Conservation (phyloP, 2,113 vertebrate genomes). For the Pelobates fuscus region DNA sequence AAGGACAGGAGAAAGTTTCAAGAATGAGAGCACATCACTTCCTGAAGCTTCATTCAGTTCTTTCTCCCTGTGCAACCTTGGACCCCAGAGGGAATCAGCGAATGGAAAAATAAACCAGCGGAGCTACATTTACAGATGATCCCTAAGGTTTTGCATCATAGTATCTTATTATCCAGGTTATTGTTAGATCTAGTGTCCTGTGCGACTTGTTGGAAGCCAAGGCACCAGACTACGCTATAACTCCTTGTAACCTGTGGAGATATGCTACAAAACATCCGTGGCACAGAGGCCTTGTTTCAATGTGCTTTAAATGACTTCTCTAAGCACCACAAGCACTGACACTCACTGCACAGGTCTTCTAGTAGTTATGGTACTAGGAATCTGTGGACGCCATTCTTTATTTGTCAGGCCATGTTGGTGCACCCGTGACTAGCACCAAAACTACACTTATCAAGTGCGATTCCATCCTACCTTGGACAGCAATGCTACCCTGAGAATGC, state of each 20-base stretch:
- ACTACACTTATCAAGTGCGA: too few relatives aligned
- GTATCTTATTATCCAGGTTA: slow-evolving; percentile 30
- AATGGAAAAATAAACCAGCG: slow-evolving; percentile 27
- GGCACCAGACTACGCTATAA: background rate
- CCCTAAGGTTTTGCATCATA: slow-evolving; percentile 33
- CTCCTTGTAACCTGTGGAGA: slow-evolving; percentile 1
- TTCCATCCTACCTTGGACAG: too few relatives aligned
- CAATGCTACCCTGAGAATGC: too few relatives aligned
- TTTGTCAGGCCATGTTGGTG: too few relatives aligned
- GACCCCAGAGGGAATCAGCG: background rate
- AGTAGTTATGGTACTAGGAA: too few relatives aligned
- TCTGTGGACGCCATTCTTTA: too few relatives aligned
- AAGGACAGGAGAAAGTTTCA: background rate
- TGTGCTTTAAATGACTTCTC: too few relatives aligned
- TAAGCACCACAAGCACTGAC: too few relatives aligned
- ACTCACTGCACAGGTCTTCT: too few relatives aligned
- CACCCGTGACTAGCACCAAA: too few relatives aligned
- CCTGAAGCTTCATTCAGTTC: slow-evolving; percentile 4
- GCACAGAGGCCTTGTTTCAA: too few relatives aligned
- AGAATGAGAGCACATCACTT: background rate
- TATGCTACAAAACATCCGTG: background rate
- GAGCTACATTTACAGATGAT: background rate
- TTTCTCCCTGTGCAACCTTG: background rate
- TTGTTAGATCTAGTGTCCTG: slow-evolving; percentile 24
- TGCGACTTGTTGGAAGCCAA: background rate